Percentiles rank a stretch among this genome's conserved stretches.
phyloP scores from a whole-genome alignment of 2,888 invertebrate species.

The Seira sanloemensis region DNA sequence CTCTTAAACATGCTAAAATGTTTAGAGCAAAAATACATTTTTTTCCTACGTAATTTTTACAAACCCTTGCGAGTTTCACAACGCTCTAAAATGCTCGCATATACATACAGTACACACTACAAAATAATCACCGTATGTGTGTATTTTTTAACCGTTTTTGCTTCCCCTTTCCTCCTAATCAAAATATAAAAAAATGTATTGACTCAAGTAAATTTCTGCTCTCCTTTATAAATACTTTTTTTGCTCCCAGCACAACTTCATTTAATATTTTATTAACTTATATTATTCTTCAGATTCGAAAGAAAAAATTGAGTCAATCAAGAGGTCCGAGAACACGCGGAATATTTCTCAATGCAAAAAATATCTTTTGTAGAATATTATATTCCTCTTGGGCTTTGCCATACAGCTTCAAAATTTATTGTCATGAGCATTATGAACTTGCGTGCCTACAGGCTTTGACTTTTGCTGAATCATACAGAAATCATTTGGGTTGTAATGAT shows the following conservation, averaged over 20 bases:
- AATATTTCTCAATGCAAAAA: neutral
- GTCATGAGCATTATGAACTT: neutral
- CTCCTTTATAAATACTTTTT: neutral
- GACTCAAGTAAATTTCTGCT: neutral
- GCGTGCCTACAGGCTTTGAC: neutral
- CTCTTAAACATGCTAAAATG: too few species aligned
- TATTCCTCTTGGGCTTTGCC: neutral
- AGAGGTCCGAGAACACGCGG: neutral
- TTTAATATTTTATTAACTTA: too few species aligned
- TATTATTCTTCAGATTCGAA: neutral
- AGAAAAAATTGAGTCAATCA: neutral
- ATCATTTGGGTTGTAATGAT: too few species aligned
- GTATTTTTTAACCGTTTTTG: neutral
- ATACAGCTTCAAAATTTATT: neutral
- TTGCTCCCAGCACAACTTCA: neutral
- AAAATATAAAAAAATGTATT: neutral
- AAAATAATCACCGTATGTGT: neutral
- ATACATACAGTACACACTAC: too few species aligned
- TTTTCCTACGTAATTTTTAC: neutral
- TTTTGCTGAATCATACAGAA: too few species aligned
- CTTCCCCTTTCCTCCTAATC: constrained; percentile 13
- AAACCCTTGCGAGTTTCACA: neutral
- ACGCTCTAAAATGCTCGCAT: too few species aligned
- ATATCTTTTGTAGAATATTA: neutral
- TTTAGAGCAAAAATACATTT: neutral